These are phyloP conservation scores for Dermatemys mawii DNA, from an alignment of 2,113 vertebrate genomes.

Conservation along the genomic window DNA sequence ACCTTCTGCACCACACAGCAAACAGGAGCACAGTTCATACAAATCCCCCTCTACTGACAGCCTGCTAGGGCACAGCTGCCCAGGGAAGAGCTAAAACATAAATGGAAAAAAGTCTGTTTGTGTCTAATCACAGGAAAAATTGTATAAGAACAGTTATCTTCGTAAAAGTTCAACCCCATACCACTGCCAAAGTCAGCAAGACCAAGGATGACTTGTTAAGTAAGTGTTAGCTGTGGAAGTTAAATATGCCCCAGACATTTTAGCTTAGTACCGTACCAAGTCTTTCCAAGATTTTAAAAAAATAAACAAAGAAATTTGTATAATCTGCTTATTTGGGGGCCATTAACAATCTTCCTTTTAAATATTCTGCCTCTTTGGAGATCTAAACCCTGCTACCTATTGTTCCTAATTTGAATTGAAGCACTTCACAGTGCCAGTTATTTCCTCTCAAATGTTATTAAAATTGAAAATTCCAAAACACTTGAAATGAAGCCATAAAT, in stretches of 20 bases:
- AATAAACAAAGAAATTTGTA: not conserved
- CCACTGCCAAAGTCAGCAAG: not conserved
- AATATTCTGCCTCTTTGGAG: not conserved
- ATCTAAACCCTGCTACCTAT: not conserved
- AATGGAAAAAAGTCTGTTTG: not conserved
- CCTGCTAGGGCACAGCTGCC: not conserved
- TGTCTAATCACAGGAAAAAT: not conserved
- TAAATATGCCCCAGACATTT: not conserved
- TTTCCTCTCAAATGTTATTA: not conserved
- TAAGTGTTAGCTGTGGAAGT: not conserved
- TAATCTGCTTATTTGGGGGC: not conserved
- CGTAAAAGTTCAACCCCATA: not conserved
- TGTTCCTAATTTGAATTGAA: not conserved
- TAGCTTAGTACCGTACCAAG: fast-evolving
- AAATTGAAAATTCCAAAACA: not conserved
- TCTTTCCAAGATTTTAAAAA: not conserved
- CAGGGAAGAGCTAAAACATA: not conserved
- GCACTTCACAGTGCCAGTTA: not conserved
- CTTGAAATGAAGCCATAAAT: not conserved
- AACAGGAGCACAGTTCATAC: not conserved
- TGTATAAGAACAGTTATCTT: not conserved
- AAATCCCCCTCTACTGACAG: not conserved
- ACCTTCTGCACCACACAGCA: not conserved
- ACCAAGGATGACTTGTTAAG: not conserved
- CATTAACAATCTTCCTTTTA: not conserved